Evolutionary conservation across 2,113 vertebrate species (phyloP).

Genomic region (Chelonoidis abingdonii): DNA sequence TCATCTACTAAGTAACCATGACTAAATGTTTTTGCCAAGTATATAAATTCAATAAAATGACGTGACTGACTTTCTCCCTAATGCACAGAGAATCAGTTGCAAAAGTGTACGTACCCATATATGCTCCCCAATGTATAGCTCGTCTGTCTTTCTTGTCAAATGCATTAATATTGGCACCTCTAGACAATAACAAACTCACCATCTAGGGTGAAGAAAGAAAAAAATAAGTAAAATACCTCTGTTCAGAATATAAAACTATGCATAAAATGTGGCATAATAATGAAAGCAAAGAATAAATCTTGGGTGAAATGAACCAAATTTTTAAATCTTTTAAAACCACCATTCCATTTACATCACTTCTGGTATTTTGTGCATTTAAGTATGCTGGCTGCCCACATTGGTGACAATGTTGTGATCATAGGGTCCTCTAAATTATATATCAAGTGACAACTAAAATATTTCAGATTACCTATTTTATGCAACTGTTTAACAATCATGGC

Average conservation of each 20-base stretch:
- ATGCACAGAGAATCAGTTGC: neutral
- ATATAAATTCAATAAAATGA: neutral
- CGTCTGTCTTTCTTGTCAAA: conserved; percentile 99
- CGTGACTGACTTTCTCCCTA: neutral
- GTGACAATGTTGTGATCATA: neutral
- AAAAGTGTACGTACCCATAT: conserved; percentile 90
- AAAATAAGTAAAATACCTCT: neutral
- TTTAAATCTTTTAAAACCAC: neutral
- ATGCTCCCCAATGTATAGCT: conserved; percentile 98
- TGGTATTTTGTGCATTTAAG: neutral
- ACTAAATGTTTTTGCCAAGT: neutral
- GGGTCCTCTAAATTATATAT: neutral
- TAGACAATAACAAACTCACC: conserved; percentile 95
- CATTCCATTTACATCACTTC: neutral
- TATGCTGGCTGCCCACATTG: neutral
- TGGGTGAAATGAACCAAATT: accelerated
- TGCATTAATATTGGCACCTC: conserved; percentile 99
- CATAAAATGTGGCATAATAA: neutral
- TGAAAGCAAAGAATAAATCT: neutral
- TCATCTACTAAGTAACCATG: neutral
- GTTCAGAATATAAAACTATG: neutral
- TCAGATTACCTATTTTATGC: neutral
- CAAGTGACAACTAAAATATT: neutral
- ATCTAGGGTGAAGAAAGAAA: conserved; percentile 84
- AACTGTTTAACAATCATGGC: neutral